Evolutionary conservation across 2,113 vertebrate species (phyloP).

Genomic region (Oncorhynchus tshawytscha): DNA sequence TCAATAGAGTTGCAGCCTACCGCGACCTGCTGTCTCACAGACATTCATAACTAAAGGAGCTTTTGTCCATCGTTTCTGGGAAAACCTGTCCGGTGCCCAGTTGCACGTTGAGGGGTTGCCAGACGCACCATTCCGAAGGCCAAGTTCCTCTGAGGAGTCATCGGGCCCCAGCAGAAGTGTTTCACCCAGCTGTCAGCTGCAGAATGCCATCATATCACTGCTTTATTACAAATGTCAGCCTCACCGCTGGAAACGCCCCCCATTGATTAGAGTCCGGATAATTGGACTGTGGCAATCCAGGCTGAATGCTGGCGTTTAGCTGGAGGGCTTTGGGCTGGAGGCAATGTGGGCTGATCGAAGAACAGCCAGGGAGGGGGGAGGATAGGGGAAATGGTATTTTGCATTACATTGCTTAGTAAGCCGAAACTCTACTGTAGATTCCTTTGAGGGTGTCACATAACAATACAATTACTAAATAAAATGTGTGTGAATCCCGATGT

Average conservation of each 20-base stretch:
- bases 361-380: not conserved
- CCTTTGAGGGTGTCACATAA: not conserved
- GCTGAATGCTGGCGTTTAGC: conserved; percentile 25
- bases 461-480: too few relatives aligned
- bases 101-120: conserved; percentile 41
- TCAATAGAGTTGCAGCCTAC: not conserved
- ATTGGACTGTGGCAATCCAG: conserved; percentile 66
- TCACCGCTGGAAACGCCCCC: conserved; percentile 54
- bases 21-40: conserved; percentile 6
- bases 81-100: conserved; percentile 37
- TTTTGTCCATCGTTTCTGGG: conserved; percentile 41
- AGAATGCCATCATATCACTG: conserved; percentile 51
- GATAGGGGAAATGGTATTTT: not conserved
- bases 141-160: conserved; percentile 38
- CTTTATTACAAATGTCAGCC: conserved; percentile 64
- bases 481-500: too few relatives aligned
- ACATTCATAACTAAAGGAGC: conserved; percentile 21
- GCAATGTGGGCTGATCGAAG: too few relatives aligned
- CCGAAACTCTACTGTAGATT: not conserved
- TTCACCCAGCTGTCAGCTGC: conserved; percentile 52
- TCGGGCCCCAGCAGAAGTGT: conserved; percentile 20
- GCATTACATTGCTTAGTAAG: too few relatives aligned
- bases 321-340: not conserved
- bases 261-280: conserved; percentile 60
- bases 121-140: conserved; percentile 27